Base-by-base conservation (phyloP, 1,140 invertebrate genomes). In the Bombus ignitus region DNA sequence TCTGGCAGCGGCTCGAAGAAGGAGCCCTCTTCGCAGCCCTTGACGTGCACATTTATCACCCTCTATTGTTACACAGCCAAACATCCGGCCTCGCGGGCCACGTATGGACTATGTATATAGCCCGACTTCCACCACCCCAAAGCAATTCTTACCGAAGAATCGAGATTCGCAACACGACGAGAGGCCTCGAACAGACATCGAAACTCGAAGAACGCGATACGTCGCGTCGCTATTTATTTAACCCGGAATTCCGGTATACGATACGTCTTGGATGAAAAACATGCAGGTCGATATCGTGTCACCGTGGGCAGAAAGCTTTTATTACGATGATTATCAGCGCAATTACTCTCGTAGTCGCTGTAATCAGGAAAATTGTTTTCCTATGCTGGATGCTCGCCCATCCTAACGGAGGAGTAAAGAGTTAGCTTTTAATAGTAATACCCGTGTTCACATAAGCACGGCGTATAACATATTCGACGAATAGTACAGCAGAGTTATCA, bases 1-100 rank as follows among this genome's bases (percentile, higher is more conserved):
- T 84, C 85, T 91, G 39, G 80, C 88, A 70, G 75, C 88, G 89
- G 68, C 89, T 90, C 86, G 91, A 91, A 92, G 89, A 92, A 91
- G 91, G 88, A 91, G 90, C 88, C 88, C 89, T 91, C 88, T 87
- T 85, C 92, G 88, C 85, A 87, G 88, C 87, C 80, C 87, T 80
- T 92, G 93, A 94, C 92, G 91, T 85, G 87, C 84, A 91, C 94
- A 94, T 94, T 94, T 93, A 94, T 94, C 93, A 94, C 92, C 90
- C 92, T 91, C 92, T 93, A 94, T 93, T 93, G 92, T 94, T 94
- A 90, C 90, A 75, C 87, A 89, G 90, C 87, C 91, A 93, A 94
- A 94, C 94, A 94, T 94, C 92, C 92, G 92, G 93, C 92, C 93
- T 87, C 87, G 79, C 85, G 79, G 85, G 87, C 91, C 92, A 93